Percentiles rank a stretch among this genome's conserved stretches.
Evolutionary conservation across 2,113 vertebrate genomes (phyloP).

Genomic region (Polypterus bichir): DNA sequence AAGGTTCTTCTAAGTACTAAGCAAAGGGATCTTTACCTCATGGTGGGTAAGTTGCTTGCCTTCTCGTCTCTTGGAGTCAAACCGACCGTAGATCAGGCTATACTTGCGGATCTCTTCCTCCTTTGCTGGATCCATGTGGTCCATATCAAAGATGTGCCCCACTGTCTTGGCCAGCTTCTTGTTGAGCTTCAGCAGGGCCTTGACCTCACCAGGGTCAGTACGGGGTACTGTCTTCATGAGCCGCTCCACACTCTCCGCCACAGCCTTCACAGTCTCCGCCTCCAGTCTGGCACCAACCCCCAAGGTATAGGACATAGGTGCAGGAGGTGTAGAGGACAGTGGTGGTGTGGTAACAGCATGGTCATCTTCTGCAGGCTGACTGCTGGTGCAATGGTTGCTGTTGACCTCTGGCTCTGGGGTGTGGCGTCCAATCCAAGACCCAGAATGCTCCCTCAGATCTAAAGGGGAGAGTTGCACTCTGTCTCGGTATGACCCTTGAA

Average conservation of each 20-base stretch:
- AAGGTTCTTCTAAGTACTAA: too few species aligned
- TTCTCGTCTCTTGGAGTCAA: conserved; percentile 82
- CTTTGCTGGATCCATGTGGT: conserved; percentile 63
- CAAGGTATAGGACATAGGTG: conserved; percentile 36
- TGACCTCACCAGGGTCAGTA: conserved; percentile 60
- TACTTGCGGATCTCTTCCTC: conserved; percentile 89
- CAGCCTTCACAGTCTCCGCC: conserved; percentile 60
- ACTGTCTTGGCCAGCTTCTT: conserved; percentile 85
- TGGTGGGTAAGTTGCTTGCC: conserved; percentile 88
- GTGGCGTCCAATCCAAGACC: conserved; percentile 64
- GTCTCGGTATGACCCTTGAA: conserved; percentile 43
- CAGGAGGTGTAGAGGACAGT: conserved; percentile 44
- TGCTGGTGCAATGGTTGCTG: conserved; percentile 33
- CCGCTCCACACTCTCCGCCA: conserved; percentile 73
- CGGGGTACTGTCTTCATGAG: conserved; percentile 72
- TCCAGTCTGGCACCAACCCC: conserved; percentile 57
- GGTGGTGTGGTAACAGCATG: conserved; percentile 52
- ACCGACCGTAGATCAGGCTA: conserved; percentile 87
- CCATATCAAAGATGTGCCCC: conserved; percentile 87
- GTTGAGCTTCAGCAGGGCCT: conserved; percentile 77
- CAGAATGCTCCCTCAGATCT: conserved; percentile 29
- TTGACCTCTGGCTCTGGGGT: conserved; percentile 67
- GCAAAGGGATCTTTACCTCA: conserved; percentile 55
- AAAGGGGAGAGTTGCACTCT: conserved; percentile 69
- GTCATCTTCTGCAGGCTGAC: conserved; percentile 61